phyloP scores from a whole-genome alignment of 2,888 invertebrate genomes.

The Sarcophaga caerulescens region DNA sequence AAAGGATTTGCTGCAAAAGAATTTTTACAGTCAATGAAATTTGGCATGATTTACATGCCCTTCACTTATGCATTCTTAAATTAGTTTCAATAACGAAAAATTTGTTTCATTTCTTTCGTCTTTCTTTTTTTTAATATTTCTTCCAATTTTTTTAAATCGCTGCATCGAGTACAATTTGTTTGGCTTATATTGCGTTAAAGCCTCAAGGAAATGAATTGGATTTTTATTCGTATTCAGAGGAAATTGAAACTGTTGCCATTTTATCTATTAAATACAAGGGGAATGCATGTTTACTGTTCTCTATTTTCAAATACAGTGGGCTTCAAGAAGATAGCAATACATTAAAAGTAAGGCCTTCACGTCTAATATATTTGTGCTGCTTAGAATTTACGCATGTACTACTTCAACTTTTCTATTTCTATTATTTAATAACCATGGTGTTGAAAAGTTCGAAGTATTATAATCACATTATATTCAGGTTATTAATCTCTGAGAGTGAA shows the following conservation, averaged over 20 bases:
- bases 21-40: no score
- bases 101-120: not conserved
- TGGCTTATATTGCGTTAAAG: conserved; percentile 33
- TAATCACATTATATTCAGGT: no score
- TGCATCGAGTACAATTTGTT: conserved; percentile 31
- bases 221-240: conserved; percentile 19
- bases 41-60: not conserved
- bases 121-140: not conserved
- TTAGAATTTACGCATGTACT: no score
- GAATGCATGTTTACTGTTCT: not conserved
- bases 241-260: conserved; percentile 53
- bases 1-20: no score
- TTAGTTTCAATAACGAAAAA: not conserved
- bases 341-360: no score
- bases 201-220: conserved; percentile 33
- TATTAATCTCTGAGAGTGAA: no score
- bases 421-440: no score
- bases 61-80: not conserved
- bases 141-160: not conserved
- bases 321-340: not conserved
- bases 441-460: no score
- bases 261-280: conserved; percentile 7
- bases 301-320: not conserved
- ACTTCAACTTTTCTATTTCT: no score
- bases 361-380: no score